These are phyloP conservation scores for Chloroclysta siterata DNA, from an alignment of 2,888 invertebrate species.

Conservation along the genomic window DNA sequence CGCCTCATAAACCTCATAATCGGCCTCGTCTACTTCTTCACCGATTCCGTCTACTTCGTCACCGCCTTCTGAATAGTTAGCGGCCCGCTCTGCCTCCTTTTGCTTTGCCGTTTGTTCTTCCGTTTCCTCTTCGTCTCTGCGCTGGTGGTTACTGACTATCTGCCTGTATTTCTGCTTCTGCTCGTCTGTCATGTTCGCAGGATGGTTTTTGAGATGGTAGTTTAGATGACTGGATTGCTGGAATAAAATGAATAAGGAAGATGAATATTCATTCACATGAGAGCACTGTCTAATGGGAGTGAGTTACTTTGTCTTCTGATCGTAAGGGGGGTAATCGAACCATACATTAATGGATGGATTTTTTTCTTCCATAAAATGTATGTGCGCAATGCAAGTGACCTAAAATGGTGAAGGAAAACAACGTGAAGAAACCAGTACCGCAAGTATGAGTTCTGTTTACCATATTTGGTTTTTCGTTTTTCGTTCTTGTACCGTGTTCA, in stretches of 20 bases:
- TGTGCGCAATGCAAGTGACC: too few species aligned
- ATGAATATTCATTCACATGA: neutral
- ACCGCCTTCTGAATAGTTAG: neutral
- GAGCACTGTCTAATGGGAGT: neutral
- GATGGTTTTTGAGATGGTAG: constrained; percentile 73
- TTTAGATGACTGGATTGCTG: constrained; percentile 73
- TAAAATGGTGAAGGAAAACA: too few species aligned
- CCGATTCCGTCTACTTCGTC: neutral
- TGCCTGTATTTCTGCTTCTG: constrained; percentile 56
- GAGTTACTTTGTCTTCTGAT: too few species aligned
- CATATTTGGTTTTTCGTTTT: too few species aligned
- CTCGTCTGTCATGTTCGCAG: constrained; percentile 58
- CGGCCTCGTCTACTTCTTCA: neutral
- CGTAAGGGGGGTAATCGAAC: too few species aligned
- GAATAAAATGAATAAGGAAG: constrained; percentile 53
- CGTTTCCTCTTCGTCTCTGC: neutral
- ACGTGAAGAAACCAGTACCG: too few species aligned
- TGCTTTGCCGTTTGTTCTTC: neutral
- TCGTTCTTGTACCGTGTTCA: too few species aligned
- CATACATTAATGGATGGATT: too few species aligned
- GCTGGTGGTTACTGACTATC: constrained; percentile 2
- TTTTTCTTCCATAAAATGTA: too few species aligned
- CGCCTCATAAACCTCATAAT: neutral
- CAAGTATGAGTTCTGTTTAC: too few species aligned
- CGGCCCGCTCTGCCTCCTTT: too few species aligned